These are phyloP conservation scores for Platycnemis pennipes DNA, from an alignment of 2,888 invertebrate species.

Conservation along the genomic window DNA sequence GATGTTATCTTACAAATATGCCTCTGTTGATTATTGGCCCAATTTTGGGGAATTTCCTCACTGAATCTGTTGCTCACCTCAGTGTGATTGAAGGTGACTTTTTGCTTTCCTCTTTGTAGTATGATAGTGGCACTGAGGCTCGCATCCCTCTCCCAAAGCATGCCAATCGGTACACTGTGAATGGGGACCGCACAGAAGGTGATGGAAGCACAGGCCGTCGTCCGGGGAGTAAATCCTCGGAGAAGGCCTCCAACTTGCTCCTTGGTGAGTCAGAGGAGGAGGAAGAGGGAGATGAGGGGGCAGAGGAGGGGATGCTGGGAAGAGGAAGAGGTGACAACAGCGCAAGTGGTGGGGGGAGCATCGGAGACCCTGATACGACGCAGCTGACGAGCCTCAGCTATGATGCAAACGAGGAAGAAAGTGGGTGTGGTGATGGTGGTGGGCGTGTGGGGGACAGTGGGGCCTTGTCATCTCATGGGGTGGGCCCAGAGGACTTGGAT, in stretches of 20 bases:
- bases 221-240: slow-evolving; percentile 3
- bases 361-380: slow-evolving; percentile 30
- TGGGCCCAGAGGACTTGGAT: slow-evolving; percentile 24
- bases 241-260: slow-evolving; percentile 55
- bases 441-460: slow-evolving; percentile 33
- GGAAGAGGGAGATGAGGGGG: slow-evolving; percentile 36
- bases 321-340: slow-evolving; percentile 6
- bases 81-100: too few relatives aligned
- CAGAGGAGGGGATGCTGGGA: slow-evolving; percentile 4
- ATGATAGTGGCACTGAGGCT: slow-evolving; percentile 48
- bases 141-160: slow-evolving; percentile 66
- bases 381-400: slow-evolving; percentile 44
- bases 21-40: too few relatives aligned
- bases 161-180: slow-evolving; percentile 52
- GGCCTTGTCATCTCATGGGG: slow-evolving; percentile 18
- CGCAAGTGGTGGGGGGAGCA: neutral
- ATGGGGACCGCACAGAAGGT: slow-evolving; percentile 6
- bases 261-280: slow-evolving; percentile 55
- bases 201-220: slow-evolving; percentile 13
- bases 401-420: slow-evolving; percentile 45
- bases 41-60: too few relatives aligned
- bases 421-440: slow-evolving; percentile 7
- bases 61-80: too few relatives aligned
- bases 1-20: too few relatives aligned
- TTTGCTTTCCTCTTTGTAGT: neutral